Evolutionary conservation across 1,140 invertebrate genomes (phyloP).

Genomic region (Medauroidea extradentata): DNA sequence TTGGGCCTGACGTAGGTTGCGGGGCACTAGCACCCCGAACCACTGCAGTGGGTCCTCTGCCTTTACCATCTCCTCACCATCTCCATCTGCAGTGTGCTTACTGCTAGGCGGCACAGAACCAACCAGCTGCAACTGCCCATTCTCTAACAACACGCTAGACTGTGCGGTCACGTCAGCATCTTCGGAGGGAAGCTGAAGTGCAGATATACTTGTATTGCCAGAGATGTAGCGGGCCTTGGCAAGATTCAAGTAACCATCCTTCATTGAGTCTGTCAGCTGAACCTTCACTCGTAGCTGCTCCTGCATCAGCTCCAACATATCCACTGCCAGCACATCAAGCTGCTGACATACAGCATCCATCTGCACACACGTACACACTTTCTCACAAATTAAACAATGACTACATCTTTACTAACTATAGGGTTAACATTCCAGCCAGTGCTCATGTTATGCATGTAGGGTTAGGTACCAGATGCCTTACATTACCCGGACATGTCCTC

Average conservation of each 20-base stretch:
- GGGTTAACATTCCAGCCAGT: too few relatives aligned
- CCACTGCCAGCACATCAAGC: conserved; percentile 57
- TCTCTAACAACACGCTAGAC: neutral
- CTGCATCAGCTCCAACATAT: conserved; percentile 61
- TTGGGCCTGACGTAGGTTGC: conserved; percentile 62
- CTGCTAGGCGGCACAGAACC: neutral
- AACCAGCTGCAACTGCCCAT: neutral
- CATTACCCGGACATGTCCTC: too few relatives aligned
- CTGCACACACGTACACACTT: too few relatives aligned
- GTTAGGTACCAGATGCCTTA: too few relatives aligned
- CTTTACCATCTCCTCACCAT: conserved; percentile 17
- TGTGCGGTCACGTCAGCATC: conserved; percentile 50
- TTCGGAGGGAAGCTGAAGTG: conserved; percentile 58
- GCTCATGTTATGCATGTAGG: too few relatives aligned
- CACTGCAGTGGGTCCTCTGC: conserved; percentile 60
- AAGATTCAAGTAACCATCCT: conserved; percentile 55
- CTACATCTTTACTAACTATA: too few relatives aligned
- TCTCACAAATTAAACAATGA: too few relatives aligned
- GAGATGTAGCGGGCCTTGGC: conserved; percentile 69
- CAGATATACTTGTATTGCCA: conserved; percentile 61
- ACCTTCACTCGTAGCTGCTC: conserved; percentile 58
- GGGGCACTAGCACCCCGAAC: conserved; percentile 71
- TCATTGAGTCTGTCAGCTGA: conserved; percentile 57
- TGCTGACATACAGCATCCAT: conserved; percentile 12
- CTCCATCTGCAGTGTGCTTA: conserved; percentile 14